Conservation (phyloP, 2,113 vertebrate genomes). For the Hypanus sabinus region DNA sequence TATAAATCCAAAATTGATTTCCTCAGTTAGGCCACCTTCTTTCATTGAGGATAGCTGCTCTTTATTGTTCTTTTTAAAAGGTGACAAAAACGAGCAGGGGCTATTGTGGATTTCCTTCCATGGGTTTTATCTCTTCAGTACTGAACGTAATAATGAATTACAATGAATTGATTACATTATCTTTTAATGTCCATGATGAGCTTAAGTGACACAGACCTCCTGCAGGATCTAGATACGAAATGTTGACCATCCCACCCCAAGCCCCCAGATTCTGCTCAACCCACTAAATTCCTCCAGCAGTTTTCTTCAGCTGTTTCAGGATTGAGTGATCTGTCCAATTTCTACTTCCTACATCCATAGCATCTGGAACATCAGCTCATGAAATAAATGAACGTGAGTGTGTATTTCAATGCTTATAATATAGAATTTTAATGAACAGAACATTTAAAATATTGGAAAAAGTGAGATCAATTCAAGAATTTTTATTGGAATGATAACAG, state of each 20-base stretch:
- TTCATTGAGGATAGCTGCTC: neutral
- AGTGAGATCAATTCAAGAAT: neutral
- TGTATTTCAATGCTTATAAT: neutral
- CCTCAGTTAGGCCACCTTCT: neutral
- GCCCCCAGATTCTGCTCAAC: too few species aligned
- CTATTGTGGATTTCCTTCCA: neutral
- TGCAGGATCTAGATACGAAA: too few species aligned
- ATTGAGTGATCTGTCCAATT: neutral
- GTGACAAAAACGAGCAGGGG: neutral
- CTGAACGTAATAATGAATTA: neutral
- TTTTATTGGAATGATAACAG: slow-evolving; percentile 36
- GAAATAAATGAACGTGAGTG: neutral
- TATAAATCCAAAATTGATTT: neutral
- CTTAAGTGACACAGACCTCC: too few species aligned
- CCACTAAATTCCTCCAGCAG: too few species aligned
- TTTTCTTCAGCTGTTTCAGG: too few species aligned
- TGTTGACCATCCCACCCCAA: too few species aligned
- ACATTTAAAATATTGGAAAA: neutral
- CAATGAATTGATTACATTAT: neutral
- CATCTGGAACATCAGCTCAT: neutral
- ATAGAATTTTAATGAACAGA: neutral
- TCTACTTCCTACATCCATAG: neutral
- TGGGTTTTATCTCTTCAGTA: neutral
- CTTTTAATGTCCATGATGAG: neutral
- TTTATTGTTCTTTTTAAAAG: neutral